Evolutionary conservation across 2,113 vertebrate species (phyloP).

Genomic region (Vombatus ursinus): DNA sequence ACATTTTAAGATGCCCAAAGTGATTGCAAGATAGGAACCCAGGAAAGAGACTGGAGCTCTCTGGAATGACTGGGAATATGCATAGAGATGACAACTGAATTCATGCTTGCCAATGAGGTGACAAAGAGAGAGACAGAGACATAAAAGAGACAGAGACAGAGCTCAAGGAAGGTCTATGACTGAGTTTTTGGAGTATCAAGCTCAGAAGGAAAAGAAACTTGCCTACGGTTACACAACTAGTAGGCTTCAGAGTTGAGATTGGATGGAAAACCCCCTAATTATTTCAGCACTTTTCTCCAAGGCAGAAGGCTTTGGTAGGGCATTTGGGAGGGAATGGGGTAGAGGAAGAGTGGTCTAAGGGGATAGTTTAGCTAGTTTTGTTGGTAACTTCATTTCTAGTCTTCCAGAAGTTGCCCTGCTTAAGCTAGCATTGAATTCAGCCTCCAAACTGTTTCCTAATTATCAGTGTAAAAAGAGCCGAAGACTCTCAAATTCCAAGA

Average conservation of each 20-base stretch:
- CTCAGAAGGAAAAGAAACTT: neutral
- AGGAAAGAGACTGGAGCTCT: neutral
- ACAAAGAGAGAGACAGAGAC: neutral
- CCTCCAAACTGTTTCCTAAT: neutral
- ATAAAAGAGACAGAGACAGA: too few species aligned
- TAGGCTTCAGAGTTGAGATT: neutral
- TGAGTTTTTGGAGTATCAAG: neutral
- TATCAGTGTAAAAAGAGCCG: neutral
- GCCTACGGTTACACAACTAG: neutral
- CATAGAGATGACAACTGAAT: neutral
- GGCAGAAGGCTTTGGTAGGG: neutral
- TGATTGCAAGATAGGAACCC: neutral
- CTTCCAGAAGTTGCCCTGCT: neutral
- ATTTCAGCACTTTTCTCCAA: neutral
- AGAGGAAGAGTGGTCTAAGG: neutral
- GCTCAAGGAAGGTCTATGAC: neutral
- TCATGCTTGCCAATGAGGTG: neutral
- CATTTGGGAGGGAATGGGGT: neutral
- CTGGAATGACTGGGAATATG: neutral
- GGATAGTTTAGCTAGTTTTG: neutral
- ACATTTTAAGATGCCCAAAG: neutral
- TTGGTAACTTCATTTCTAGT: neutral
- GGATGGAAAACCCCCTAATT: neutral
- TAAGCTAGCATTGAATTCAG: neutral
- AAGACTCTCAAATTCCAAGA: conserved; percentile 54